Conservation (phyloP, 2,113 vertebrate genomes). For the Cairina moschata region DNA sequence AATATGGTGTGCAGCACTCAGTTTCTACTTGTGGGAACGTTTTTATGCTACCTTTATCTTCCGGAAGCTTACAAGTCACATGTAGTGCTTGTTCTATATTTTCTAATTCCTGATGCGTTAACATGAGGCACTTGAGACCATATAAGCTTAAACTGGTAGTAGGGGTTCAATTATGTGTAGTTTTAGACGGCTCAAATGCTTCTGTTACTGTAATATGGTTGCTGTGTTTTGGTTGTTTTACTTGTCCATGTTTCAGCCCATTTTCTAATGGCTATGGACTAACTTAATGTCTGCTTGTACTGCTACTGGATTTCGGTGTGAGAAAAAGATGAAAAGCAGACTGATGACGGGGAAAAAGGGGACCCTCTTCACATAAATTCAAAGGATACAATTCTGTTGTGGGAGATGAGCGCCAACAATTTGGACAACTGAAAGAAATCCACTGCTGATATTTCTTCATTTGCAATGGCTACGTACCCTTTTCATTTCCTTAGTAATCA, state of each 20-base stretch:
- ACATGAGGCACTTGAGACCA: background rate
- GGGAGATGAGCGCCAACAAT: background rate
- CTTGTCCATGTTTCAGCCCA: conserved; percentile 1
- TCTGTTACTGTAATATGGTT: background rate
- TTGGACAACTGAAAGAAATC: background rate
- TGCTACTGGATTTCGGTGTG: background rate
- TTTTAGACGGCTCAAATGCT: background rate
- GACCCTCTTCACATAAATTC: background rate
- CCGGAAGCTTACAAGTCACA: background rate
- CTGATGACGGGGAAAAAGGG: background rate
- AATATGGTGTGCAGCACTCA: rapidly evolving
- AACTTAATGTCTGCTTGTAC: background rate
- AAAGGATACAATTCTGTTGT: background rate
- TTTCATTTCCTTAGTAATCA: background rate
- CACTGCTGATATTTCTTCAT: background rate
- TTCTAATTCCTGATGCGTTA: background rate
- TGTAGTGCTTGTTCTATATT: background rate
- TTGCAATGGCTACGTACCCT: background rate
- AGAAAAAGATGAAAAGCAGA: too few relatives aligned
- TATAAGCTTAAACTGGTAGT: background rate
- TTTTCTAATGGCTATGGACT: background rate
- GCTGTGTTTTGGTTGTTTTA: conserved; percentile 17
- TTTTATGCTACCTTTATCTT: background rate
- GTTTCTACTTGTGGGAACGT: background rate
- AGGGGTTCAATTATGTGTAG: background rate